Percentiles rank a stretch among this genome's conserved stretches.
Conservation (phyloP, 2,797 vertebrate species). For the Margarornis squamiger region DNA sequence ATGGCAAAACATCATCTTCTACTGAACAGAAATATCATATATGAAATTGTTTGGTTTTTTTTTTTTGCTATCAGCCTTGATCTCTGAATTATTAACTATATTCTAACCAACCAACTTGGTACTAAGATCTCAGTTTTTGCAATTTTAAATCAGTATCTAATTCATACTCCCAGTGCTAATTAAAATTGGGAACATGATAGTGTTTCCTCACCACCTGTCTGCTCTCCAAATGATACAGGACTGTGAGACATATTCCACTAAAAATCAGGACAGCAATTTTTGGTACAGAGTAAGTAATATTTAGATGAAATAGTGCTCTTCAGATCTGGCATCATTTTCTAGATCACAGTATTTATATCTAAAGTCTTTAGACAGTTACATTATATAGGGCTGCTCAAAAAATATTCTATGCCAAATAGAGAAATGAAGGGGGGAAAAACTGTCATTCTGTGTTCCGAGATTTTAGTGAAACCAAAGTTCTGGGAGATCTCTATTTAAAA, state of each 20-base stretch:
- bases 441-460: background rate
- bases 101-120: background rate
- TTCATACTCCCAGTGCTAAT: background rate
- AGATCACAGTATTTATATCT: background rate
- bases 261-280: background rate
- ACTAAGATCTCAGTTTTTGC: background rate
- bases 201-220: background rate
- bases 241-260: background rate
- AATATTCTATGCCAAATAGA: background rate
- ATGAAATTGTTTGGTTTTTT: background rate
- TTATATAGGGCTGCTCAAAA: background rate
- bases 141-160: background rate
- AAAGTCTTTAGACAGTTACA: background rate
- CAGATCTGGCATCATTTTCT: background rate
- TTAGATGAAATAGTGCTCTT: too few species aligned
- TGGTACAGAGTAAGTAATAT: background rate
- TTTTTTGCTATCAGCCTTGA: background rate
- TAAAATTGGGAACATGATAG: background rate
- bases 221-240: background rate
- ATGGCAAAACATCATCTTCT: background rate
- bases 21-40: too few species aligned
- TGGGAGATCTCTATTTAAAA: background rate
- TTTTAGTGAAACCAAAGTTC: background rate
- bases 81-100: background rate
- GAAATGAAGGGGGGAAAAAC: background rate